phyloP scores from a whole-genome alignment of 64 coral and sea anemone genomes.

The Dendrophyllia cribrosa region DNA sequence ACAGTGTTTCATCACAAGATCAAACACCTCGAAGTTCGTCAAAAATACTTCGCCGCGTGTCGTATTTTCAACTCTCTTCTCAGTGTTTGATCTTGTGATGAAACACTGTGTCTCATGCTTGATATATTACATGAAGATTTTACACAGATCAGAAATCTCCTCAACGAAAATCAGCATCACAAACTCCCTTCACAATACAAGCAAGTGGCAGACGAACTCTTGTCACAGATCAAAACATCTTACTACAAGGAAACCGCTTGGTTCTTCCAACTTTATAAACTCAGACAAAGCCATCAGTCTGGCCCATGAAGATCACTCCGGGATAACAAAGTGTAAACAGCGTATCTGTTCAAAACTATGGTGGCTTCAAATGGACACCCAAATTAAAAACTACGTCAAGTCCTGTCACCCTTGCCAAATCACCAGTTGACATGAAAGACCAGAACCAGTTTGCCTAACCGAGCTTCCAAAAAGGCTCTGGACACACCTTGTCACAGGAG shows the following conservation, averaged over 20 bases:
- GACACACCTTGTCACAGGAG: slow-evolving; percentile 59
- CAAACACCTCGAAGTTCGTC: no score
- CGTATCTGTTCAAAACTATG: slow-evolving; percentile 43
- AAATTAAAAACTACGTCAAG: slow-evolving; percentile 52
- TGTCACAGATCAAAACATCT: slow-evolving; percentile 43
- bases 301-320: slow-evolving; percentile 52
- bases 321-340: slow-evolving; percentile 59
- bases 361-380: slow-evolving; percentile 67
- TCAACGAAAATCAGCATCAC: background rate
- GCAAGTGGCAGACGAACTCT: slow-evolving; percentile 38
- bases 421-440: background rate
- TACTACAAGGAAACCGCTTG: slow-evolving; percentile 33
- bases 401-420: slow-evolving; percentile 64
- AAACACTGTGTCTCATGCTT: no score
- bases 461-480: slow-evolving; percentile 30
- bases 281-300: slow-evolving; percentile 23
- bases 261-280: background rate
- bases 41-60: no score
- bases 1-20: no score
- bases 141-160: background rate
- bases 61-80: no score
- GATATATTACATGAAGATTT: background rate
- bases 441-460: slow-evolving; percentile 67
- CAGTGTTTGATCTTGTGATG: no score
- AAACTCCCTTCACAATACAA: slow-evolving; percentile 32